These are phyloP conservation scores for Hoplostethus mediterraneus DNA, from an alignment of 2,797 vertebrate species.

Conservation along the genomic window DNA sequence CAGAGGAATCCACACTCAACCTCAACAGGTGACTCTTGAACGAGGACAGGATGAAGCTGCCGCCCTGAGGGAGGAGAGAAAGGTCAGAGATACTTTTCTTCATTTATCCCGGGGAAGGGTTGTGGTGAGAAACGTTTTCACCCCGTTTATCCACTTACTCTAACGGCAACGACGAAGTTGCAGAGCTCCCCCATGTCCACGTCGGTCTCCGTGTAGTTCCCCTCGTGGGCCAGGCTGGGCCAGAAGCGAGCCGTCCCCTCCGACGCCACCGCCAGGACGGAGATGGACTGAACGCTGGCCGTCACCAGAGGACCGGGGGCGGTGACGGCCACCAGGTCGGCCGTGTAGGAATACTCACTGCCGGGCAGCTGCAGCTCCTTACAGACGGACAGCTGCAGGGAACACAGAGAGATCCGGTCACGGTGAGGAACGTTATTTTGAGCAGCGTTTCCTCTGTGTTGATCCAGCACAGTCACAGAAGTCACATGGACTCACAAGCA, in stretches of 20 bases:
- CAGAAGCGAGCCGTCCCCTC: slow-evolving; percentile 92
- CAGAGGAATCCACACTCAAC: slow-evolving; percentile 82
- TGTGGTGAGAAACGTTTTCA: too few relatives aligned
- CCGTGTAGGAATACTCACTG: slow-evolving; percentile 87
- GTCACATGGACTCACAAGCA: too few relatives aligned
- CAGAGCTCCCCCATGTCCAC: slow-evolving; percentile 88
- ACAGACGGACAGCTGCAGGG: slow-evolving; percentile 89
- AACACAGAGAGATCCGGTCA: background rate
- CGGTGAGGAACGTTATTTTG: too few relatives aligned
- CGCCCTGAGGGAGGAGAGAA: slow-evolving; percentile 80
- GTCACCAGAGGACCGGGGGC: slow-evolving; percentile 81
- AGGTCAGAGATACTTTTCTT: too few relatives aligned
- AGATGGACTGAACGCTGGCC: slow-evolving; percentile 88
- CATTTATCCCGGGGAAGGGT: too few relatives aligned
- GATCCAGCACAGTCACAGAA: too few relatives aligned
- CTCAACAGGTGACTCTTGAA: slow-evolving; percentile 87
- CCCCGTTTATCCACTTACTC: slow-evolving; percentile 76
- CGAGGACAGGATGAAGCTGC: slow-evolving; percentile 92
- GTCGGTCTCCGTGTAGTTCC: slow-evolving; percentile 85
- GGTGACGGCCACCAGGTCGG: slow-evolving; percentile 89
- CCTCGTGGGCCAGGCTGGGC: slow-evolving; percentile 91
- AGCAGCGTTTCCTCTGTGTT: background rate
- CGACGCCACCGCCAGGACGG: slow-evolving; percentile 88
- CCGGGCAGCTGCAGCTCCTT: slow-evolving; percentile 94
- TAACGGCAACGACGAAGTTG: slow-evolving; percentile 89